phyloP scores from a whole-genome alignment of 92 coral and sea anemone genomes.

The Bergia puertoricense region DNA sequence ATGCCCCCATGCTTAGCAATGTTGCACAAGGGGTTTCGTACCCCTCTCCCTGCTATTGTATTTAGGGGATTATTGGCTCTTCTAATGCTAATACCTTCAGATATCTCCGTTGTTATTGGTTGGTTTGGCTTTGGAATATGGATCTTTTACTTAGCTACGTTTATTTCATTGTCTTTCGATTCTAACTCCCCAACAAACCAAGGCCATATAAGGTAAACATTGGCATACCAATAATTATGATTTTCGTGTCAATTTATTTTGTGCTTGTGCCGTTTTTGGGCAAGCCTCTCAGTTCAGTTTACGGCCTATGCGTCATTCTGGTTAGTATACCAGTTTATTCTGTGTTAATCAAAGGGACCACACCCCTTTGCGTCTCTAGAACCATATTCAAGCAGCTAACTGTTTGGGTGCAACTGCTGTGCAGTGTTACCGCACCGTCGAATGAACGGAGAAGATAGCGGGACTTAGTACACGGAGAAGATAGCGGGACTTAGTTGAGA shows the following conservation, averaged over 20 bases:
- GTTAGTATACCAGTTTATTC: conserved; percentile 61
- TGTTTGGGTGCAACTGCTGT: conserved; percentile 19
- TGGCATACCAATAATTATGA: conserved; percentile 44
- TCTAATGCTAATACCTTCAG: conserved; percentile 53
- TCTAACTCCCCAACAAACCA: conserved; percentile 49
- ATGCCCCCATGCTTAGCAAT: conserved; percentile 52
- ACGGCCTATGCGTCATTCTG: conserved; percentile 47
- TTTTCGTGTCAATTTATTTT: conserved; percentile 43
- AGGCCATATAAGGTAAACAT: conserved; percentile 57
- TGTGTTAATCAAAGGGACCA: conserved; percentile 18
- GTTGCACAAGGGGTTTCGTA: conserved; percentile 47
- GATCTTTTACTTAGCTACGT: conserved; percentile 52
- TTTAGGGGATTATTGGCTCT: conserved; percentile 49
- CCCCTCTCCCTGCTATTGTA: conserved; percentile 58
- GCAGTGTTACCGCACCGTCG: background rate
- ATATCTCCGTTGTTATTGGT: conserved; percentile 43
- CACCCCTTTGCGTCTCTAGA: background rate
- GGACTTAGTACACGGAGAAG: background rate
- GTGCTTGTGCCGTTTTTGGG: conserved; percentile 49
- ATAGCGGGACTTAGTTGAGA: background rate
- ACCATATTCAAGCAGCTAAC: background rate
- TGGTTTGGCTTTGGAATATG: conserved; percentile 55
- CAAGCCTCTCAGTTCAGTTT: conserved; percentile 55
- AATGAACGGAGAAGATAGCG: too few relatives aligned
- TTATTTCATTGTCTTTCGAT: conserved; percentile 52